Base-by-base conservation (phyloP, 2,113 vertebrate species). In the Pavo muticus region DNA sequence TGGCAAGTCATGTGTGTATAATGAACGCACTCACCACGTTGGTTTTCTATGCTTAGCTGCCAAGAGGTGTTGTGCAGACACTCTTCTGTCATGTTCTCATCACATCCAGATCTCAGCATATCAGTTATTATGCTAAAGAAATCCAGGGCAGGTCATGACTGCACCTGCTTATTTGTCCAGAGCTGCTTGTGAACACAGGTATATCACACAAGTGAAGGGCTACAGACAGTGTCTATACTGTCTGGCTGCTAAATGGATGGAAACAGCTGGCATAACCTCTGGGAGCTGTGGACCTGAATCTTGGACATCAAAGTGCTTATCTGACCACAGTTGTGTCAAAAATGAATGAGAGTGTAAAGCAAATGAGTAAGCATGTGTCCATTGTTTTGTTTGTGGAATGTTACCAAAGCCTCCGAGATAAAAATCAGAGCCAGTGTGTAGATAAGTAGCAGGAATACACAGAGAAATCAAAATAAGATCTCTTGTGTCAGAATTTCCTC, bases 381-480 rank as follows among this genome's bases (percentile, higher is more conserved):
- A 40, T 56, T 57, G 10, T 15, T 42, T 60, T 27, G 14, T 54
- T 78, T 92, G 35, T 48, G 67, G 40, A 77, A 87, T 9, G 48
- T 88, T 78, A 74, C 54, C 39, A 45, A 1, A 5, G 60, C 32
- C 40, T 70, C 17, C 35, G 65, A 75, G 57, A 85, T 40, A 80
- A 92, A 83, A 83, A 84, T 92, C 35, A 69, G 63, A 89, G 68
- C 2, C 17, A 47, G 2, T 1, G 1, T 79, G 57, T 83, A 67
- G 20, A n/a, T 1, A 2, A 56, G 14, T 42, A 80, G 32, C 54
- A 64, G 25, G 17, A 63, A 13, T 12, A 85, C 29, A 81, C 2
- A 39, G 32, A 78, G 23, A 78, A 91, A 94, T 56, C 11, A 88
- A 91, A 92, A 75, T 40, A 79, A 78, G 59, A 85, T 5, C 1